Evolutionary conservation across 2,113 vertebrate genomes (phyloP).

Genomic region (Anser cygnoides): DNA sequence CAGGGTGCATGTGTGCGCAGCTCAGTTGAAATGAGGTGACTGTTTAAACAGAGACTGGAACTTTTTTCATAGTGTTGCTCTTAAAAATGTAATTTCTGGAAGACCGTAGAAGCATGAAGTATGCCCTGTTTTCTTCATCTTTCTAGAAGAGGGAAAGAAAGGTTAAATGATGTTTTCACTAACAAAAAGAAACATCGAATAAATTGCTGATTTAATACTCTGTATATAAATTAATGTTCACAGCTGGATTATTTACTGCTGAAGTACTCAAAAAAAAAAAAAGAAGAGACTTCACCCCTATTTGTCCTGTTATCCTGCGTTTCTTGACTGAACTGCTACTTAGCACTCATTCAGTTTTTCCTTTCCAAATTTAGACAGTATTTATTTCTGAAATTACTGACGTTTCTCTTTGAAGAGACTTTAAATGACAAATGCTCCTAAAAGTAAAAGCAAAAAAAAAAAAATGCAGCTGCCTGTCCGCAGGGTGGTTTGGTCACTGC

Average conservation of each 20-base stretch:
- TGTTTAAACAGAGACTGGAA: neutral
- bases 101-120: neutral
- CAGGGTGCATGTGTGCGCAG: neutral
- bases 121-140: neutral
- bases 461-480: neutral
- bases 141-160: neutral
- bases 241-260: neutral
- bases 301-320: neutral
- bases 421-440: neutral
- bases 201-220: neutral
- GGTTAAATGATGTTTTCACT: neutral
- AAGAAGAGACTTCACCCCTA: accelerated
- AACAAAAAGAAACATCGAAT: neutral
- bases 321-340: neutral
- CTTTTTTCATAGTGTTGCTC: neutral
- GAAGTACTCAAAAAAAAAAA: neutral
- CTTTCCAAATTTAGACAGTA: neutral
- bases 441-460: neutral
- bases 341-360: neutral
- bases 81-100: neutral
- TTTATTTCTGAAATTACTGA: neutral
- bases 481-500: neutral
- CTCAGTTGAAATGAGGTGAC: neutral
- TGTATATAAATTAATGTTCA: neutral
- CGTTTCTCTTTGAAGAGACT: neutral